Evolutionary conservation across 2,888 invertebrate species (phyloP), one percentile per base, ranked within the genome.

Genomic region (Eupeodes latifasciatus): DNA sequence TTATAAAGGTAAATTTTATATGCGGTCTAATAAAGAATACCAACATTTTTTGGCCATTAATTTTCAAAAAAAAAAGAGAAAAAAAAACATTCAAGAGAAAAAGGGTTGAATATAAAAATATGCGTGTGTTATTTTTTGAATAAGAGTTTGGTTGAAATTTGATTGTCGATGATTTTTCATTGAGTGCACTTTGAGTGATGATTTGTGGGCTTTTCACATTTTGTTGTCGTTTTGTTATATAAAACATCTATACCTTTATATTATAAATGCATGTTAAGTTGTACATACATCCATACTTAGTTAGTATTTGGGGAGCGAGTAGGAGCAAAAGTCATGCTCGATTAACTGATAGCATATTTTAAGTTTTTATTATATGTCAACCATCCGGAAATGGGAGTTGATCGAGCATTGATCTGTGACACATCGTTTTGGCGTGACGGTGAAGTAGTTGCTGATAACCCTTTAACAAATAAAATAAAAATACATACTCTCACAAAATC

Each of bases 341-440:
- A 87, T 87, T 87, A 87, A 80, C 80, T 76, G 55, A 49, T 51
- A 66, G 80, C 53, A 72, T 83, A 36, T 76, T 49, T 83, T 80
- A 11, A 51, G n/a, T 76, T 83, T 86, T 87, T 84, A 84, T 87
- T 87, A 74, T 84, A 69, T 84, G 87, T 87, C 85, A 88, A 78
- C 88, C 88, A 81, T 85, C 88, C 88, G 88, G 88, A 88, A 88
- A 88, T 88, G 85, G 85, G 78, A 88, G 88, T 85, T 81, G 75
- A 88, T 85, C 85, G 62, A 64, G 78, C 88, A 85, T 59, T 78
- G 88, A 88, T 88, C 88, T 88, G 88, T 88, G 88, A 88, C 88
- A 81, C 78, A 40, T 51, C 59, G 62, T 61, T 61, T 53, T 75
- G 51, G 34, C 75, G 85, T 87, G 76, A 84, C 84, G 87, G 77